These are phyloP conservation scores for Diplodus sargus DNA, from an alignment of 2,797 vertebrate species.

Conservation along the genomic window DNA sequence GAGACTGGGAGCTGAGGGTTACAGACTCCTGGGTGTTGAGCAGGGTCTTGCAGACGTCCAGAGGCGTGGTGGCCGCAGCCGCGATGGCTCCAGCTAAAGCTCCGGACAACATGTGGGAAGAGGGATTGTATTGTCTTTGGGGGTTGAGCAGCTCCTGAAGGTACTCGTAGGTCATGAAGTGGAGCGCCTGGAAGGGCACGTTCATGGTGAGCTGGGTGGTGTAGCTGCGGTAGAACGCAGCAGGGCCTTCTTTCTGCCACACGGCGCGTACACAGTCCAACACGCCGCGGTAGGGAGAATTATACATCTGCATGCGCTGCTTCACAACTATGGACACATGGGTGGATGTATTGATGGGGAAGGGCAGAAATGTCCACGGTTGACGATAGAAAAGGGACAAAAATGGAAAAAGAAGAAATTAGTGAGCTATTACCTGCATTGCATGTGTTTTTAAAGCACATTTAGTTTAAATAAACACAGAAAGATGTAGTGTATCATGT, in stretches of 20 bases:
- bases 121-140: slow-evolving; percentile 96
- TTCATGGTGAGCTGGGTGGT: slow-evolving; percentile 99
- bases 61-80: slow-evolving; percentile 94
- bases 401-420: slow-evolving; percentile 31
- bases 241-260: slow-evolving; percentile 92
- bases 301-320: slow-evolving; percentile 99
- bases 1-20: slow-evolving; percentile 76
- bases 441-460: not conserved
- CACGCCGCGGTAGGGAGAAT: slow-evolving; percentile 93
- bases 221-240: slow-evolving; percentile 98
- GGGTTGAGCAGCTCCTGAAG: slow-evolving; percentile 97
- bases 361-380: slow-evolving; percentile 22
- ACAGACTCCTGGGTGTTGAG: slow-evolving; percentile 98
- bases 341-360: slow-evolving; percentile 1
- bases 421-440: not conserved
- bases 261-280: slow-evolving; percentile 93
- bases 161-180: slow-evolving; percentile 99
- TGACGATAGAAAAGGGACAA: not conserved
- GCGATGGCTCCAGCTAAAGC: slow-evolving; percentile 95
- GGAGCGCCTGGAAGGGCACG: slow-evolving; percentile 97
- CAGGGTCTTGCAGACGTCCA: slow-evolving; percentile 99
- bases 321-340: slow-evolving; percentile 89
- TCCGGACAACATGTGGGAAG: slow-evolving; percentile 93
- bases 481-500: not conserved
- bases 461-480: not conserved